Conservation (phyloP, 2,888 invertebrate genomes). For the Hypolimnas misippus region DNA sequence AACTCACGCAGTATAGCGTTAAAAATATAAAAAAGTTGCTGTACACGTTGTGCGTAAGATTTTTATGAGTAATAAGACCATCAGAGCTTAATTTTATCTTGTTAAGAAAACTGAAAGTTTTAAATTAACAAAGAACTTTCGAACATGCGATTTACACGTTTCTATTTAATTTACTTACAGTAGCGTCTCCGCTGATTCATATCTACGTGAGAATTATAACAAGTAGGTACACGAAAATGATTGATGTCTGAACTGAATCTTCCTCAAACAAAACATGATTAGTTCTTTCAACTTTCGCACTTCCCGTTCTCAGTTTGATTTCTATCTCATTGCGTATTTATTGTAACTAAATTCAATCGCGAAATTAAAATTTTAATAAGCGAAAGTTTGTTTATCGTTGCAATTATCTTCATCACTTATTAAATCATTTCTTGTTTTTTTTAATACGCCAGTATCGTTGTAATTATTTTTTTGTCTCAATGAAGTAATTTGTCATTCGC, state of each 20-base stretch:
- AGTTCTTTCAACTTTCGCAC: constrained; percentile 15
- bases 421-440: constrained; percentile 5
- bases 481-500: constrained; percentile 6
- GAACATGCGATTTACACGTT: background rate
- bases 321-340: constrained; percentile 5
- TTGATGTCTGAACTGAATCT: constrained; percentile 42
- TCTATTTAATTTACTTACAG: constrained; percentile 4
- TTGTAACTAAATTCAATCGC: constrained; percentile 6
- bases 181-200: background rate
- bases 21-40: background rate
- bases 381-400: constrained; percentile 19
- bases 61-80: too few relatives aligned
- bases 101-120: constrained; percentile 5
- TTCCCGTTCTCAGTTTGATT: background rate
- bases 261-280: constrained; percentile 13
- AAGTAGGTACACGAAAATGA: constrained; percentile 43
- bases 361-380: constrained; percentile 12
- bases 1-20: too few relatives aligned
- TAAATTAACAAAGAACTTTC: constrained; percentile 11
- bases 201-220: constrained; percentile 5
- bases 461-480: background rate
- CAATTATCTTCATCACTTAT: constrained; percentile 4
- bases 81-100: background rate
- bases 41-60: too few relatives aligned
- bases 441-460: background rate